Evolutionary conservation across 2,888 invertebrate species (phyloP), one percentile per base, ranked within the genome.

Genomic region (Ellobium chinense): DNA sequence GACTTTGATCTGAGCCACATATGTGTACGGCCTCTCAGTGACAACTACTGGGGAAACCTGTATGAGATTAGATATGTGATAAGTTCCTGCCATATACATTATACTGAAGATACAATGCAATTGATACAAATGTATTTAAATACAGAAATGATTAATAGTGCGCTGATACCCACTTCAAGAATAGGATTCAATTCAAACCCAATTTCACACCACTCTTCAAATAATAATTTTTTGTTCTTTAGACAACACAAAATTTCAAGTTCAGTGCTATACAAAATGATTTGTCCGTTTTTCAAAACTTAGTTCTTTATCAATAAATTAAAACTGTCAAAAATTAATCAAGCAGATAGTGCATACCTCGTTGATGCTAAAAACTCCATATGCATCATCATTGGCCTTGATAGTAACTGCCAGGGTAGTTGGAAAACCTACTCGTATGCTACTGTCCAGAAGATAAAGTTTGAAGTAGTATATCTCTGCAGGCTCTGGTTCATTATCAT

Each of bases 371-470:
- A 92, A 92, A 0, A 91, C 86, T 65, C 92, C 92, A 85, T 88
- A 92, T 4, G 91, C 92, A 86, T 92, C 90, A 87, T 92, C 92
- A 84, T 89, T 92, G 74, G 91, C 91, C 21, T 80, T 68, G 4
- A 92, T 89, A 37, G 85, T 90, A 9, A 92, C 88, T 1, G 82
- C 83, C 1, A 89, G 86, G 4, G 83, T 77, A 65, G 74, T 84
- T 0, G 88, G 89, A 5, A 80, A 68, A 0, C 83, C 88, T 1
- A 89, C 85, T 0, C 66, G 83, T 29, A 82, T 81, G 21, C 79
- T 84, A 39, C 78, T 82, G 54, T 87, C 85, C 58, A 89, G 83
- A 21, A 87, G 83, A 12, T 85, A 82, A 60, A 89, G 83, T 21
- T 81, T 76, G 21, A 92, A 84, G 29, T 80, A 84, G 78, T 89